Evolutionary conservation across 2,888 invertebrate species (phyloP).

Genomic region (Dynastes maya): DNA sequence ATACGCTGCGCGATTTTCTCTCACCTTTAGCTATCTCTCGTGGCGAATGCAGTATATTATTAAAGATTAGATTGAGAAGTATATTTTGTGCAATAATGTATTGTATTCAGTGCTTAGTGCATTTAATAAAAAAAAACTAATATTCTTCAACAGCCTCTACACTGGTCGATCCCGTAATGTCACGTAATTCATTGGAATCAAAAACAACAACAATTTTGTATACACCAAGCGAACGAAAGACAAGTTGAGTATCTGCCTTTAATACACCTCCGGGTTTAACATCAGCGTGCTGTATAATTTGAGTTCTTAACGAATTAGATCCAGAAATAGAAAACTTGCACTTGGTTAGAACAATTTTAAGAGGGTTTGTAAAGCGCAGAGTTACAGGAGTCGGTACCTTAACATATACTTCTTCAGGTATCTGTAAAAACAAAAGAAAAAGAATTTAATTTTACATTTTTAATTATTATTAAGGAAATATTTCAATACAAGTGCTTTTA

Average conservation of each 20-base stretch:
- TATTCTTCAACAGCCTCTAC: constrained; percentile 71
- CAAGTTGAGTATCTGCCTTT: constrained; percentile 74
- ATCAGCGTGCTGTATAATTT: constrained; percentile 74
- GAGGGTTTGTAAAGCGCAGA: constrained; percentile 81
- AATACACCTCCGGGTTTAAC: constrained; percentile 74
- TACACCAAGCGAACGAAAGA: constrained; percentile 77
- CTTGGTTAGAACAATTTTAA: constrained; percentile 76
- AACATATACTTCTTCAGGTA: constrained; percentile 75
- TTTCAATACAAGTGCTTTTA: too few relatives aligned
- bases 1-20: too few relatives aligned
- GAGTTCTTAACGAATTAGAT: constrained; percentile 77
- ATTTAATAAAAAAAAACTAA: background rate
- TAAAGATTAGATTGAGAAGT: background rate
- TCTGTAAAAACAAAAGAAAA: constrained; percentile 69
- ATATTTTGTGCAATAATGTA: constrained; percentile 15
- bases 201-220: constrained; percentile 82
- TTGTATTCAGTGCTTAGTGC: background rate
- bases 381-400: constrained; percentile 73
- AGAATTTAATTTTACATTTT: background rate
- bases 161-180: constrained; percentile 79
- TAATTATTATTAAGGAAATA: background rate
- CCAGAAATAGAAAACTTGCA: constrained; percentile 83
- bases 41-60: too few relatives aligned
- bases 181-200: constrained; percentile 79
- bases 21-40: too few relatives aligned